Evolutionary conservation across 2,113 vertebrate genomes (phyloP), one percentile per base, ranked within the genome.

Genomic region (Otis tarda): DNA sequence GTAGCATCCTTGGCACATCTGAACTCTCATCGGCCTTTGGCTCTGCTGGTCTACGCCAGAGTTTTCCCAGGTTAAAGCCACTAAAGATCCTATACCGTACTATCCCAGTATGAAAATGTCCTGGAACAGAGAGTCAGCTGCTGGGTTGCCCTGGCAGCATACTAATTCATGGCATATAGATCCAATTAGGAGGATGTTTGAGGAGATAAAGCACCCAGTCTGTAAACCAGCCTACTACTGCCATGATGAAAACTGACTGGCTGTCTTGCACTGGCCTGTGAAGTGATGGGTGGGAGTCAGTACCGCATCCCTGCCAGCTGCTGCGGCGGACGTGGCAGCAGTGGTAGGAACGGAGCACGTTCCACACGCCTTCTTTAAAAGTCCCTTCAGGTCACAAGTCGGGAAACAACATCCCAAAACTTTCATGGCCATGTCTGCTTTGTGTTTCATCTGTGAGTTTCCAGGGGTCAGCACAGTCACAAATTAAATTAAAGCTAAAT

Each of bases 51-150:
- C 65, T 87, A 8, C 22, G 89, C 22, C 64, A 75, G 63, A 78
- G 57, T 84, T 96, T 73, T 89, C 70, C n/a, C 82, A 74, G 63
- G 78, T 86, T 94, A 83, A 85, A 94, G n/a, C 65, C 47, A 37
- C 60, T 90, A 61, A 79, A 93, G 74, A 85, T n/a, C 57, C 47
- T 25, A 50, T 79, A 33, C 37, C 12, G 2, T 61, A 18, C 77
- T 49, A 45, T 57, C 28, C 55, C 6, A 4, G 31, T 71, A 65
- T 30, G 53, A 82, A 87, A 95, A 89, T 39, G 9, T 82, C 49
- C 83, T 92, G 77, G 69, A 93, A 92, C 55, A 64, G 28, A 73
- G 56, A 5, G 8, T 78, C 61, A 90, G 53, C 39, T 78, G 33
- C n/a, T 3, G 1, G 17, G 21, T 56, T 3, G 2, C 39, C 57